Percentiles rank a stretch among this genome's conserved stretches.
Evolutionary conservation across 1,140 invertebrate genomes (phyloP).

Genomic region (Drosophila baimaii): DNA sequence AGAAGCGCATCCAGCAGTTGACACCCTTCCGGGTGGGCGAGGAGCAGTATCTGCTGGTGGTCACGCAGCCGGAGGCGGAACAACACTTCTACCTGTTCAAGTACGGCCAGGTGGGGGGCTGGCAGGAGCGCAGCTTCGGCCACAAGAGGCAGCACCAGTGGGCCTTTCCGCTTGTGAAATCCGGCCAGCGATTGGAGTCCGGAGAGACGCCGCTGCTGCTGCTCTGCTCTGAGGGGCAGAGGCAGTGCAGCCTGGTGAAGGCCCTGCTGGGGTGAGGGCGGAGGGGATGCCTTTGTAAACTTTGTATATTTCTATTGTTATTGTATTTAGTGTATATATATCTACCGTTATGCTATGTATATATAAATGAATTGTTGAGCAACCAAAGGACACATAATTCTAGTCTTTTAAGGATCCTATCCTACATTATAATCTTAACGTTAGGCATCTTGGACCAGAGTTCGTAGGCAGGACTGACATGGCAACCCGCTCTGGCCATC

Average conservation of each 20-base stretch:
- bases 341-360: conserved; percentile 17
- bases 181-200: conserved; percentile 14
- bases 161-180: conserved; percentile 44
- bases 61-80: conserved; percentile 41
- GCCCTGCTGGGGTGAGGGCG: conserved; percentile 42
- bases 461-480: not conserved
- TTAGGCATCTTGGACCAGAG: not conserved
- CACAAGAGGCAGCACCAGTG: conserved; percentile 54
- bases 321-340: conserved; percentile 13
- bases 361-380: conserved; percentile 15
- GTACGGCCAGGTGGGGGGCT: conserved; percentile 61
- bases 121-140: conserved; percentile 65
- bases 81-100: conserved; percentile 67
- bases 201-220: conserved; percentile 22
- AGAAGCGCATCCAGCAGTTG: conserved; percentile 41
- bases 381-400: not conserved
- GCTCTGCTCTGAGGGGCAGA: conserved; percentile 33
- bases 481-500: not conserved
- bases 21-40: conserved; percentile 39
- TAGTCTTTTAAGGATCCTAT: not conserved
- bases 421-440: not conserved
- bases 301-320: conserved; percentile 14
- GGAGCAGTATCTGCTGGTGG: conserved; percentile 52
- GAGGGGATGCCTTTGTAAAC: too few species aligned
- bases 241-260: conserved; percentile 42